Base-by-base conservation (phyloP, 1,140 invertebrate genomes). In the Acromyrmex charruanus region DNA sequence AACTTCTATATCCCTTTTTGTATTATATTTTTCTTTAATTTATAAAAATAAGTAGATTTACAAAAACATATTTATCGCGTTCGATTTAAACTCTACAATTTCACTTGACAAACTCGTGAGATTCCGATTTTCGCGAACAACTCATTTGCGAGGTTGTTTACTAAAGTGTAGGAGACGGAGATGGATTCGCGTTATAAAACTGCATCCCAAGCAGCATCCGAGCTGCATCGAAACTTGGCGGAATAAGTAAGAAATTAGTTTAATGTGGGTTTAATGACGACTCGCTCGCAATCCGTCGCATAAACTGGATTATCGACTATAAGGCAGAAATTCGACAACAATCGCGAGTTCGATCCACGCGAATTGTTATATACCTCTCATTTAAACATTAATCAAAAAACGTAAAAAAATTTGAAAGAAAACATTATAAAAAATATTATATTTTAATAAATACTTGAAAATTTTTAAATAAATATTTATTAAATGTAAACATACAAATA, bases 161-260 rank as follows among this genome's bases (percentile, higher is more conserved):
- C 77, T 69, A 51, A 71, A 81, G 65, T 10, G 61, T 44, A 53
- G 28, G 2, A 55, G 39, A 28, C 39, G 61, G 39, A 53, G 28
- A 21, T n/a, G 18, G 49, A 71, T 71, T 69, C 65, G 65, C 31
- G 65, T 10, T 35, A 59, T 84, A 84, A 84, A 84, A 84, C 80
- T 84, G 69, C 28, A 74, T 44, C 31, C 58, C 12, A 21, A 53
- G 63, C 49, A 66, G 14, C 66, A 71, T 44, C 65, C 18, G n/a
- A 59, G 21, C 9, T 44, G 51, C 55, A 12, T 75, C 80, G 80
- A 63, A 84, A 84, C 80, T 84, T 75, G 16, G 39, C 55, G 28
- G 12, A 9, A 53, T 74, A 84, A 84, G 69, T 69, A 28, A 84
- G 69, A 61, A 75, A 84, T 84, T 84, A 75, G 80, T 84, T 63